Conservation (phyloP, 2,797 vertebrate species). For the Spinus olivaceus region DNA sequence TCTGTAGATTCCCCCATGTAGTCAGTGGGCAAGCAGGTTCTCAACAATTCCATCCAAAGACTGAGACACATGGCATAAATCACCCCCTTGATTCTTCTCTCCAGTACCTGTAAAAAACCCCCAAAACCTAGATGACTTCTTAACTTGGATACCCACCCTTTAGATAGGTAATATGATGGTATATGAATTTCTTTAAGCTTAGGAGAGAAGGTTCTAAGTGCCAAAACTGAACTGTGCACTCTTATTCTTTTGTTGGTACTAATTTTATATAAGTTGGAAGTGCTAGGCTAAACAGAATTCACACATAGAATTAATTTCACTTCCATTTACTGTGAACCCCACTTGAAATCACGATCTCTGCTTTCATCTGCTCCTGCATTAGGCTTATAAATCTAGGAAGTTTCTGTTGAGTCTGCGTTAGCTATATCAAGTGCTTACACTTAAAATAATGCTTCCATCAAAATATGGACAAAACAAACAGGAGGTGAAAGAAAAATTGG, state of each 20-base stretch:
- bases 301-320: not conserved
- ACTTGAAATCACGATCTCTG: not conserved
- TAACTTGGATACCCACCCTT: not conserved
- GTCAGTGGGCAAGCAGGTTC: not conserved
- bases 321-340: not conserved
- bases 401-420: not conserved
- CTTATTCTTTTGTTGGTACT: not conserved
- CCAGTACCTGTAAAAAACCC: not conserved
- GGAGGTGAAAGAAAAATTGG: not conserved
- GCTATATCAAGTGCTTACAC: not conserved
- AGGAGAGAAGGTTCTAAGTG: not conserved
- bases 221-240: not conserved
- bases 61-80: not conserved
- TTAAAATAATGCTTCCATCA: not conserved
- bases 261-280: not conserved
- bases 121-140: not conserved
- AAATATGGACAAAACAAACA: not conserved
- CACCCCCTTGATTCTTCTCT: not conserved
- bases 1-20: not conserved
- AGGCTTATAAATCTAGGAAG: not conserved
- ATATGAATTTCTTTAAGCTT: not conserved
- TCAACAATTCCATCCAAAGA: not conserved
- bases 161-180: not conserved
- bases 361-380: not conserved
- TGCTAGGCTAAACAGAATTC: not conserved